Base-by-base conservation (phyloP, 2,113 vertebrate species). In the Poecile atricapillus region DNA sequence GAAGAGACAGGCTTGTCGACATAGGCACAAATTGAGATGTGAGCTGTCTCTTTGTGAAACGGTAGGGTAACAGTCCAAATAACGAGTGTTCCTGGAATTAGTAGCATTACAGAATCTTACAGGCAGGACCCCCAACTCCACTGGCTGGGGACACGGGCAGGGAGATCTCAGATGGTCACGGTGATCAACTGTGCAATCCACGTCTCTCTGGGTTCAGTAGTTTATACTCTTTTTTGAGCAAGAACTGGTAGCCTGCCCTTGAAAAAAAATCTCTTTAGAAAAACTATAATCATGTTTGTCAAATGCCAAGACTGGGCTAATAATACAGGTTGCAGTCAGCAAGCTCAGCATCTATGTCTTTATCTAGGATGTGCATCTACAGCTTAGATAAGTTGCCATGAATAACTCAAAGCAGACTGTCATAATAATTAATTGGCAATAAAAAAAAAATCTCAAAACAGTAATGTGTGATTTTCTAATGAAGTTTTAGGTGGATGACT, bases 111-210 rank as follows among this genome's bases (percentile, higher is more conserved):
- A 3, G 47, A 90, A 19, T 21, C 23, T 27, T 55, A 33, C 10
- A 47, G 53, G 19, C 30, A 87, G 33, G 53, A 73, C 1, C 2
- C 27, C 14, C 19, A 52, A 44, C n/a, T 73, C 41, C 30, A 30
- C 5, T 9, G 8, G 25, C 15, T 3, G 1, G 22, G 15, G 15
- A 62, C 24, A 8, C 0, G 0, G 25, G 23, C 35, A 75, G 43
- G 23, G 17, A 46, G n/a, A 44, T 49, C 35, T 83, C 55, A 84
- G 31, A 69, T 13, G 14, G 12, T 21, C 39, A 15, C 4, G 6
- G 2, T 12, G 35, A 74, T 44, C 47, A 64, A 35, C 27, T 21
- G 27, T 10, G 31, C 33, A 79, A 53, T 14, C 13, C 43, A 35
- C 0, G 0, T 33, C 63, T 89, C 33, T 30, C 41, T 25, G 33